Evolutionary conservation across 2,888 invertebrate species (phyloP), one percentile per base, ranked within the genome.

Genomic region (Cremastobaeus sp.): DNA sequence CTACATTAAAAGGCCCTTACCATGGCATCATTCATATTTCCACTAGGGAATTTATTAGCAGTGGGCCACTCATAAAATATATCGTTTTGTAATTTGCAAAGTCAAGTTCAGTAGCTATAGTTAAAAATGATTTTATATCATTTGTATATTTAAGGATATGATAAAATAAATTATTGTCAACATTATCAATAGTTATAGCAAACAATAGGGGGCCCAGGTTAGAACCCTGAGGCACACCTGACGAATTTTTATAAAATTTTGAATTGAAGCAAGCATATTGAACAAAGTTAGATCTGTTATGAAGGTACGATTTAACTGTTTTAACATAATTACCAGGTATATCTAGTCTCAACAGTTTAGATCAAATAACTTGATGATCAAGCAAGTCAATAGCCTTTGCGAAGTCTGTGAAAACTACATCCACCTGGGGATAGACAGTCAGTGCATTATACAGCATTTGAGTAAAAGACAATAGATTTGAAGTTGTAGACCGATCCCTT

Each of bases 161-260:
- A 12, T 14, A 45, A 2, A 12, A 12, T 18, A 45, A 45, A 1
- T 12, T 3, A 3, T 8, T 3, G n/a, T 11, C 11, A 12, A 35
- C 3, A 12, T 35, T 14, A 14, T 35, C 14, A 35, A 35, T 35
- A 14, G 35, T 12, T 3, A 11, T 12, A 2, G 3, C 14, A 35
- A 35, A 35, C 3, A 35, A 8, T 14, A 35, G 35, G 2, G 35
- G 35, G 5, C 14, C 35, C 14, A 35, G n/a, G 2, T 8, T 35
- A 3, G 35, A 35, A 3, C 35, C 35, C n/a, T 35, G 35, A 11
- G 45, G 21, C n/a, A 45, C 45, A 6, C 45, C 45, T 1, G 25
- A 45, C 2, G 45, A 8, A 11, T 25, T 9, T 4, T n/a, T 5
- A 25, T 11, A 28, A 2, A 14, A 8, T 1, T 17, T 28, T 2